These are phyloP conservation scores for Phenganax stokvisi DNA, from an alignment of 92 coral and sea anemone genomes.

Conservation along the genomic window DNA sequence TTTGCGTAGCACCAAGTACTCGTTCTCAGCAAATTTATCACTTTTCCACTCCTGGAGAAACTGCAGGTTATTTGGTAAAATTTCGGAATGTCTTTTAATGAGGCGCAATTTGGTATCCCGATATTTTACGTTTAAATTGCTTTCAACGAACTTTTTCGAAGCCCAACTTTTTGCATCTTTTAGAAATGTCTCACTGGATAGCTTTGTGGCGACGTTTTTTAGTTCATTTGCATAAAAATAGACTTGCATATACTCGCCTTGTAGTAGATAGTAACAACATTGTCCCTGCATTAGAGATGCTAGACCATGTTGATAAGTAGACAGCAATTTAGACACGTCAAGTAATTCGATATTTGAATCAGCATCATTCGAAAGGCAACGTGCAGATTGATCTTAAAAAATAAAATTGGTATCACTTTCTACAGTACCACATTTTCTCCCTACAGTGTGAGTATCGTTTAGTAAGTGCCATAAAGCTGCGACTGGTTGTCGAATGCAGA, in stretches of 20 bases:
- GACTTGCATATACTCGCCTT: conserved; percentile 2
- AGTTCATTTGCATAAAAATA: conserved; percentile 6
- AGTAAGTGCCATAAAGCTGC: no score
- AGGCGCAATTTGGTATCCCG: not conserved
- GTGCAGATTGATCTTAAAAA: conserved; percentile 1
- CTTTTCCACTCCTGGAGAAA: not conserved
- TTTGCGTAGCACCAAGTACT: not conserved
- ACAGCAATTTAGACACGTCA: not conserved
- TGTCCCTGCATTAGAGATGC: not conserved
- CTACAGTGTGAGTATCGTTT: not conserved
- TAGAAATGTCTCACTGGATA: not conserved
- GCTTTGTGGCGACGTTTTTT: not conserved
- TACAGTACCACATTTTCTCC: not conserved
- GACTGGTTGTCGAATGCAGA: no score
- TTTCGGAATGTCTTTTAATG: not conserved
- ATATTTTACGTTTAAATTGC: not conserved
- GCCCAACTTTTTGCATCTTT: not conserved
- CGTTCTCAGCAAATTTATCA: not conserved
- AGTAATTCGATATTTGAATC: not conserved
- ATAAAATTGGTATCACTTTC: not conserved
- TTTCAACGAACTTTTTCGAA: not conserved
- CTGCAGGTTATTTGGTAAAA: not conserved
- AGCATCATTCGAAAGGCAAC: not conserved
- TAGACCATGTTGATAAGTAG: not conserved
- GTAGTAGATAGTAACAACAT: conserved; percentile 1